Evolutionary conservation across 2,888 invertebrate genomes (phyloP).

Genomic region (Tryphoninae sp.): DNA sequence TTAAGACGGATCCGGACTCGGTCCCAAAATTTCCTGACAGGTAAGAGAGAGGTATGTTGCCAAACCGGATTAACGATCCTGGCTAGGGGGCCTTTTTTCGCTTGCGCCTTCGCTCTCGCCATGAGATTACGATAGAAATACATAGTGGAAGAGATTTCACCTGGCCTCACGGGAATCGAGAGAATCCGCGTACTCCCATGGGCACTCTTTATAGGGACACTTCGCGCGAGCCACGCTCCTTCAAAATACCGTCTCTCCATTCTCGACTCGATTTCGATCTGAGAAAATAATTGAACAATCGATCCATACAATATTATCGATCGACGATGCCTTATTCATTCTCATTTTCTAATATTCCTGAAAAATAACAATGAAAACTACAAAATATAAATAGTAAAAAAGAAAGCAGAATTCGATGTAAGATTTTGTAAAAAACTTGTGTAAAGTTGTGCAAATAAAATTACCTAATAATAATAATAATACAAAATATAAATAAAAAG

Average conservation of each 20-base stretch:
- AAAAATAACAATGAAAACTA: not conserved
- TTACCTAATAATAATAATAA: too few relatives aligned
- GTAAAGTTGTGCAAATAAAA: too few relatives aligned
- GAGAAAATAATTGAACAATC: too few relatives aligned
- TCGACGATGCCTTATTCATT: not conserved
- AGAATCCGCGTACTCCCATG: constrained; percentile 10
- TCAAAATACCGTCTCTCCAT: too few relatives aligned
- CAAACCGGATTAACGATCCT: constrained; percentile 66
- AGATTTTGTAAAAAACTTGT: too few relatives aligned
- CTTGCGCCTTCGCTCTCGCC: constrained; percentile 15
- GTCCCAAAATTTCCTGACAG: constrained; percentile 63
- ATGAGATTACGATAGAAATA: constrained; percentile 57
- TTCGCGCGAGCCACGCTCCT: constrained; percentile 3
- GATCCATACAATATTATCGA: not conserved
- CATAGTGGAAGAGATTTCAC: constrained; percentile 34
- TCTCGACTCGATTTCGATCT: too few relatives aligned
- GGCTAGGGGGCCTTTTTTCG: constrained; percentile 40
- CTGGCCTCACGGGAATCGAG: constrained; percentile 29
- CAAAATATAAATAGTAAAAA: too few relatives aligned
- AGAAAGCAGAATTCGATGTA: too few relatives aligned
- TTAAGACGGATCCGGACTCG: constrained; percentile 56
- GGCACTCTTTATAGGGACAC: constrained; percentile 3
- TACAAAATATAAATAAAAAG: not conserved
- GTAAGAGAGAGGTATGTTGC: constrained; percentile 64
- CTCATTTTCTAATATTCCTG: too few relatives aligned